A percentile compares a stretch with the other conserved stretches of the same genome.
Evolutionary conservation across 2,888 invertebrate species (phyloP).

Genomic region (Cryptosula pallasiana): DNA sequence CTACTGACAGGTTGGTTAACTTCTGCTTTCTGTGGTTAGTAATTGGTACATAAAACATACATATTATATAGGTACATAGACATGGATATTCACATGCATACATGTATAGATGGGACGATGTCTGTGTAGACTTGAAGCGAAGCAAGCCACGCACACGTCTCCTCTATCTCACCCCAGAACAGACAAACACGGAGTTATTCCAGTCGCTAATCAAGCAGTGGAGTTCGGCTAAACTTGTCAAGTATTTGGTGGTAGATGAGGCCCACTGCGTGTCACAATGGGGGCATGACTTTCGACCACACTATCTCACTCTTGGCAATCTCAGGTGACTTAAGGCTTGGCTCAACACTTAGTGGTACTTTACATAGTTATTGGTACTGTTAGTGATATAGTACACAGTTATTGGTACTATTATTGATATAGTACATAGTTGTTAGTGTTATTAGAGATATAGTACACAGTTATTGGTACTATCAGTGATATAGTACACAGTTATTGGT

Average conservation of each 20-base stretch:
- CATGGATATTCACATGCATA: too few relatives aligned
- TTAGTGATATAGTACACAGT: too few relatives aligned
- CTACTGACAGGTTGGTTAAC: constrained; percentile 27
- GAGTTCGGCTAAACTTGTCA: constrained; percentile 69
- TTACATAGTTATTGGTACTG: too few relatives aligned
- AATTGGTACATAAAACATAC: neutral
- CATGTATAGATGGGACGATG: too few relatives aligned
- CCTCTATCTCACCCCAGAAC: constrained; percentile 94
- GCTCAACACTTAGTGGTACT: neutral
- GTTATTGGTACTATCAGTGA: too few relatives aligned
- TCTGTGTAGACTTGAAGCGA: constrained; percentile 64
- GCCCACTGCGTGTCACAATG: constrained; percentile 77
- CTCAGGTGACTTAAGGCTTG: constrained; percentile 5
- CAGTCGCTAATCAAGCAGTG: constrained; percentile 62
- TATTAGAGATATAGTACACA: too few relatives aligned
- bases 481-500: too few relatives aligned
- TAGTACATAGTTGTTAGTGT: too few relatives aligned
- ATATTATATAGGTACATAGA: too few relatives aligned
- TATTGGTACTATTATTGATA: too few relatives aligned
- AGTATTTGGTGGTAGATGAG: constrained; percentile 92
- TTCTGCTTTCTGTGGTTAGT: neutral
- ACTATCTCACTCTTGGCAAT: constrained; percentile 80
- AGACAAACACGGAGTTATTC: constrained; percentile 69
- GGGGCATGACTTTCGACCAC: constrained; percentile 86
- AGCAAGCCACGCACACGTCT: constrained; percentile 73